Base-by-base conservation (phyloP, 2,113 vertebrate genomes). In the Cromileptes altivelis region DNA sequence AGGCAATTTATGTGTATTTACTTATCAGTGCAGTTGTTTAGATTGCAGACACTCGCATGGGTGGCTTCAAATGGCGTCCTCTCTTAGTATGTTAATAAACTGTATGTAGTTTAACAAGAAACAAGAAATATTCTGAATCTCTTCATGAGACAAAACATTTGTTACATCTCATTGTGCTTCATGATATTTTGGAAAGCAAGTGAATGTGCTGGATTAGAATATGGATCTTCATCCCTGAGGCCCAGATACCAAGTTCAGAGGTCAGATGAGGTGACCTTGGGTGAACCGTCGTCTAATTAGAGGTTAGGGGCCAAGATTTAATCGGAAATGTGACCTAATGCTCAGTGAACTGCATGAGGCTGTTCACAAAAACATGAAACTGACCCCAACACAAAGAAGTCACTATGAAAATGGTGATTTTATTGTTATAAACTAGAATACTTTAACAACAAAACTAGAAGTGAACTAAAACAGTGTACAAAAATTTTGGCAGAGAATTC, bases 201-300 rank as follows among this genome's bases (percentile, higher is more conserved):
- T 27, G 23, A 75, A 40, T 73, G 55, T 13, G 45, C 11, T 45
- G 1, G 50, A 81, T 52, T 52, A 49, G 3, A 53, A 10, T 4
- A 27, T 1, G n/a, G 58, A 62, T 58, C 53, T 74, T 78, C n/a
- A 77, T 58, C 49, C 0, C 13, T 4, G 40, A 50, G 64, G 52
- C 62, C 37, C 18, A 75, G 77, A 81, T 27, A 65, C 60, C 37
- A 53, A 67, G 88, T 77, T 88, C 82, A 94, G 69, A 87, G 85
- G 85, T 92, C 88, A 88, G 15, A 77, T 58, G 53, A 73, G 56
- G 15, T 72, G 81, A 89, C 89, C 79, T 75, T 57, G 64, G 53
- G 40, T 76, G 53, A 83, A 63, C 23, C 45, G 11, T 60, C 47
- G 30, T 84, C 61, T 88, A 82, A 84, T 85, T 81, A 70, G 42